These are phyloP conservation scores for Cochlearius cochlearius DNA, from an alignment of 2,113 vertebrate species.

Conservation along the genomic window DNA sequence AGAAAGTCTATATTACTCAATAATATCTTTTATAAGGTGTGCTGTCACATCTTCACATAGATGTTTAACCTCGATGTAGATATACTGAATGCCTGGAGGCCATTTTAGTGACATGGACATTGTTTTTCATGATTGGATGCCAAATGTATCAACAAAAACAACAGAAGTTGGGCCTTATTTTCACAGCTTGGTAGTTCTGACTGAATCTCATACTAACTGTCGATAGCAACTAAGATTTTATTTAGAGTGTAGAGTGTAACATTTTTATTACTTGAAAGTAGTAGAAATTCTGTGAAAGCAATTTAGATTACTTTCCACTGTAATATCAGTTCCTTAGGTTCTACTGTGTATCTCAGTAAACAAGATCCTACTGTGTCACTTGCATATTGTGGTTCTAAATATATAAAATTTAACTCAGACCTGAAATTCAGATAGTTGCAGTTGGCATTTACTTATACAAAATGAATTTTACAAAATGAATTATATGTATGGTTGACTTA, in stretches of 20 bases:
- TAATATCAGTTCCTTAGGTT: slow-evolving; percentile 65
- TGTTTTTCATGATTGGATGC: slow-evolving; percentile 82
- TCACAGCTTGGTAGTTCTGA: slow-evolving; percentile 72
- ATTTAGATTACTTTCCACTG: slow-evolving; percentile 75
- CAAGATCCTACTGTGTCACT: slow-evolving; percentile 35
- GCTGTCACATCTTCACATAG: slow-evolving; percentile 83
- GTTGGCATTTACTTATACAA: slow-evolving; percentile 57
- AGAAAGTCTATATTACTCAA: slow-evolving; percentile 87
- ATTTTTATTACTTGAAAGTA: slow-evolving; percentile 80
- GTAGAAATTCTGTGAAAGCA: slow-evolving; percentile 75
- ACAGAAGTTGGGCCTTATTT: slow-evolving; percentile 75
- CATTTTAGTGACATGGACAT: slow-evolving; percentile 79
- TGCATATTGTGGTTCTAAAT: slow-evolving; percentile 58
- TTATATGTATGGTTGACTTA: slow-evolving; percentile 46
- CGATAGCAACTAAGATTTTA: slow-evolving; percentile 78
- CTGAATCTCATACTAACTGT: slow-evolving; percentile 73
- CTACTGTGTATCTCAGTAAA: slow-evolving; percentile 76
- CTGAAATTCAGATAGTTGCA: slow-evolving; percentile 53
- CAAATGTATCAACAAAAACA: slow-evolving; percentile 77
- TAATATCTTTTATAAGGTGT: slow-evolving; percentile 85
- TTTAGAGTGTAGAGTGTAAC: slow-evolving; percentile 74
- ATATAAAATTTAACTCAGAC: slow-evolving; percentile 38
- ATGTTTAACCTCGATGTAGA: slow-evolving; percentile 83
- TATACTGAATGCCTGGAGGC: slow-evolving; percentile 78
- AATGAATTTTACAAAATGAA: slow-evolving; percentile 62